Evolutionary conservation across 2,888 invertebrate genomes (phyloP), one percentile per base, ranked within the genome.

Genomic region (Morpho helenor): DNA sequence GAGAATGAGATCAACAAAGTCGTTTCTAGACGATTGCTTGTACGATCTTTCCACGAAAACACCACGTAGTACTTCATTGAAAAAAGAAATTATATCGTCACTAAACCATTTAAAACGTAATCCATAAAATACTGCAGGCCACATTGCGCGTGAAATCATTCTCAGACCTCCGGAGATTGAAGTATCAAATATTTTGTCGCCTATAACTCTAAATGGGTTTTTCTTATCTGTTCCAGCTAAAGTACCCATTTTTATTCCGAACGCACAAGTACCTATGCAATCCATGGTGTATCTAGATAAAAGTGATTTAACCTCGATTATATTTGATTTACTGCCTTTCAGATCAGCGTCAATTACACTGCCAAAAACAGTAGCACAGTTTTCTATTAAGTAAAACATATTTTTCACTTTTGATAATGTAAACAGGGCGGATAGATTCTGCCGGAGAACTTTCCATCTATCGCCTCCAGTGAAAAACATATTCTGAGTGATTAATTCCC

Each of bases 391-490:
- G 53, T 77, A 68, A 53, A 85, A 87, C 87, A 87, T 87, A 16
- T 75, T 82, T 59, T 77, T 85, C 74, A 85, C 80, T 65, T 85
- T 87, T 0, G 77, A 68, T 0, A 81, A 75, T 0, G 87, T 75
- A 63, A 87, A 87, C 0, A 86, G 52, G 0, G 82, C 80, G 0
- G 82, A 80, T 8, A 81, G 55, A 46, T 84, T 81, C 61, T 87
- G 85, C 2, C 87, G 70, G 3, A 79, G 45, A 0, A 82, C 73
- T 55, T 78, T 83, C 87, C 87, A 87, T 2, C 66, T 60, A 57
- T 86, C 82, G 0, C 85, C 87, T 44, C 72, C 66, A 0, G 70
- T 67, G 55, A 69, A 75, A 61, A 87, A 84, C 1, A 87, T 60
- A 44, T 75, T 82, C 44, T 68, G 67, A 0, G 77, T 75, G 0